These are phyloP conservation scores for Hippocampus guttulatus DNA, from an alignment of 2,113 vertebrate species.

Conservation along the genomic window DNA sequence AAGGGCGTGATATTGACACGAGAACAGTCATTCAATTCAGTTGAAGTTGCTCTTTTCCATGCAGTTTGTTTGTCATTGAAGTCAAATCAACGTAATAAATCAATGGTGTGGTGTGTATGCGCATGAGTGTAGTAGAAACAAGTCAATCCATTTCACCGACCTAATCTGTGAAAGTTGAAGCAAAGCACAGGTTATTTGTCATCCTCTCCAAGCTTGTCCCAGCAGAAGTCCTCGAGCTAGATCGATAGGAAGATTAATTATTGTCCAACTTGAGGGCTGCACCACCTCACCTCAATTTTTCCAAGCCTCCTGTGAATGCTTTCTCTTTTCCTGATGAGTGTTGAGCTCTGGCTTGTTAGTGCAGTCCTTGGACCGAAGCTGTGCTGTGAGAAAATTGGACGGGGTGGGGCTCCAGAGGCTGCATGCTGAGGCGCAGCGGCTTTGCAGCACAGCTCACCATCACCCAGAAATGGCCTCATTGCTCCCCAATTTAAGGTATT, in stretches of 20 bases:
- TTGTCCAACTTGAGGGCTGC: constrained; percentile 58
- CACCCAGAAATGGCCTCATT: neutral
- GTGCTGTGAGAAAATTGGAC: neutral
- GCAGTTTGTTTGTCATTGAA: neutral
- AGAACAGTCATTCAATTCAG: neutral
- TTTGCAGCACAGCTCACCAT: neutral
- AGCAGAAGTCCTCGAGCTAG: constrained; percentile 38
- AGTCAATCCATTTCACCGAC: constrained; percentile 15
- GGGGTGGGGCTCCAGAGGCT: neutral
- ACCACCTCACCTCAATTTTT: constrained; percentile 27
- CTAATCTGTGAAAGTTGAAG: constrained; percentile 26
- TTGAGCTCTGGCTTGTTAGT: neutral
- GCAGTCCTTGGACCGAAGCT: neutral
- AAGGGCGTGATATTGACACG: neutral
- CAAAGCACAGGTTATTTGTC: constrained; percentile 32
- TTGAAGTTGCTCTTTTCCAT: neutral
- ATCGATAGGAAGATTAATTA: constrained; percentile 66
- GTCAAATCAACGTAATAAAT: neutral
- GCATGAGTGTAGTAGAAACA: constrained; percentile 31
- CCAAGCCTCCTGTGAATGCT: neutral
- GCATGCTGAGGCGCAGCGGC: neutral
- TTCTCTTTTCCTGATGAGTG: constrained; percentile 1
- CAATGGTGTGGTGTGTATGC: constrained; percentile 3
- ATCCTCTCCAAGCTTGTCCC: constrained; percentile 31
- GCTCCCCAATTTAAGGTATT: neutral